Percentiles rank a stretch among this genome's conserved stretches.
Conservation (phyloP, 2,888 invertebrate genomes). For the Eilema griseolum region DNA sequence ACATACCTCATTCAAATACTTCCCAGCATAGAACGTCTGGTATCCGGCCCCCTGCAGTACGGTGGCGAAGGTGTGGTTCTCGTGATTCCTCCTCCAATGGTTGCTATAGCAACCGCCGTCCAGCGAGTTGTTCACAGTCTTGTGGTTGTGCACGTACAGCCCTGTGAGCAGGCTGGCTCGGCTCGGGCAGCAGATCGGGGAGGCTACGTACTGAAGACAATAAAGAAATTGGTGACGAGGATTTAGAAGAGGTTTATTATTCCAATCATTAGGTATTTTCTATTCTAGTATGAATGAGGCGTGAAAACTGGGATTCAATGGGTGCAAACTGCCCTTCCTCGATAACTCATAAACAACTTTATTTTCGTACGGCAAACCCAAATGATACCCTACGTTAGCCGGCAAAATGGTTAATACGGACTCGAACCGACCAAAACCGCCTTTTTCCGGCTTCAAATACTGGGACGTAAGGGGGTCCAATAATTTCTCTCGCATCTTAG, state of each 20-base stretch:
- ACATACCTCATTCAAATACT: slow-evolving; percentile 95
- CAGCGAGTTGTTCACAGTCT: slow-evolving; percentile 92
- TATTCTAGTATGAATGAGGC: too few species aligned
- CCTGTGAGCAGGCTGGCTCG: slow-evolving; percentile 95
- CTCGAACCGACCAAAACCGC: too few species aligned
- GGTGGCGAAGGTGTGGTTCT: slow-evolving; percentile 90
- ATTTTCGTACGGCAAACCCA: too few species aligned
- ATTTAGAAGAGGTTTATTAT: not conserved
- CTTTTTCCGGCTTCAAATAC: too few species aligned
- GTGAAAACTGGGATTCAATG: too few species aligned
- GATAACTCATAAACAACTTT: too few species aligned
- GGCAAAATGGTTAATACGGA: too few species aligned
- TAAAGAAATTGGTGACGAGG: not conserved
- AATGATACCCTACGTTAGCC: too few species aligned
- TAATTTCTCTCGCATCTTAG: too few species aligned
- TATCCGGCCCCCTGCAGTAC: slow-evolving; percentile 89
- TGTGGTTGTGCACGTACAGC: slow-evolving; percentile 93
- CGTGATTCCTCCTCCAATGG: slow-evolving; percentile 88
- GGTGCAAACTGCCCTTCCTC: too few species aligned
- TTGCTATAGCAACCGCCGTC: slow-evolving; percentile 92
- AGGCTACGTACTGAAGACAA: slow-evolving; percentile 91
- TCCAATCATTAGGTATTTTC: too few species aligned
- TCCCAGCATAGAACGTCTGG: slow-evolving; percentile 96
- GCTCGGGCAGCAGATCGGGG: slow-evolving; percentile 96
- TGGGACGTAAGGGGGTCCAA: too few species aligned